Percentiles rank a stretch among this genome's conserved stretches.
Evolutionary conservation across 2,888 invertebrate genomes (phyloP).

Genomic region (Diarsia dahlii): DNA sequence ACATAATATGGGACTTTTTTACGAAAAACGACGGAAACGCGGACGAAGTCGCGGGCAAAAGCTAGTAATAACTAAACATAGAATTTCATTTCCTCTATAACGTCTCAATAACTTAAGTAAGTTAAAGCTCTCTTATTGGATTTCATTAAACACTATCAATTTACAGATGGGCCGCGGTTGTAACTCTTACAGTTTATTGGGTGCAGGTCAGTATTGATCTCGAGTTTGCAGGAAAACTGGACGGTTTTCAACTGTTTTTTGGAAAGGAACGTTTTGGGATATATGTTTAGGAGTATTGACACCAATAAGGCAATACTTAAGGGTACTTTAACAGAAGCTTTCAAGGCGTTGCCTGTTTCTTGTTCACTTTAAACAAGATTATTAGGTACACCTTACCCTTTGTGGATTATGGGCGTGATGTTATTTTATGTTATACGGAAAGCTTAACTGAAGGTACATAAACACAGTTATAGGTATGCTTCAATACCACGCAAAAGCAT

Average conservation of each 20-base stretch:
- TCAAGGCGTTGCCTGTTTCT: background rate
- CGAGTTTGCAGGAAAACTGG: slow-evolving; percentile 22
- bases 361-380: background rate
- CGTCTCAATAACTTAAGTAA: slow-evolving; percentile 52
- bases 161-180: slow-evolving; percentile 61
- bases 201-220: slow-evolving; percentile 64
- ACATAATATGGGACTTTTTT: too few relatives aligned
- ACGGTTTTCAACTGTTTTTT: background rate
- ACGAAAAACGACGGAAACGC: too few relatives aligned
- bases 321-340: too few relatives aligned
- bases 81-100: slow-evolving; percentile 52
- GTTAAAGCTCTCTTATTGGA: slow-evolving; percentile 61
- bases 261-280: background rate
- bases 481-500: too few relatives aligned
- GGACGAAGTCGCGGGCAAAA: too few relatives aligned
- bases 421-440: background rate
- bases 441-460: background rate
- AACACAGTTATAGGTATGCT: too few relatives aligned
- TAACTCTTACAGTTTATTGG: slow-evolving; percentile 67
- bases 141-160: slow-evolving; percentile 68
- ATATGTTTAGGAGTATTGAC: background rate
- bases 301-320: background rate
- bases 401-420: too few relatives aligned
- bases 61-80: slow-evolving; percentile 47
- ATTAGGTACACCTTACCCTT: background rate